These are phyloP conservation scores for Nyctereutes procyonoides DNA, from an alignment of 2,113 vertebrate species.

Conservation along the genomic window DNA sequence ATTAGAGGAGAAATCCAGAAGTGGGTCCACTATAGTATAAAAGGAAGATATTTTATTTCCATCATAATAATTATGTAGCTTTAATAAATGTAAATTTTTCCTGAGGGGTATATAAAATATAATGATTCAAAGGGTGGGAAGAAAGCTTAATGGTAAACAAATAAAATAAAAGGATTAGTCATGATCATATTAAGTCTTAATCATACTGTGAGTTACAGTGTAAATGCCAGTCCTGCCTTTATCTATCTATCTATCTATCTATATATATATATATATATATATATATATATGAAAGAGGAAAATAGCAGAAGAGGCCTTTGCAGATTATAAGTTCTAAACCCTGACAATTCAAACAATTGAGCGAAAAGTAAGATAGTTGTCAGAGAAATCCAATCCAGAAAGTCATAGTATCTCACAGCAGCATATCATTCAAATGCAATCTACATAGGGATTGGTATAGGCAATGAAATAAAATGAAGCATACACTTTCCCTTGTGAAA, in stretches of 20 bases:
- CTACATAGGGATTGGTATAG: constrained; percentile 62
- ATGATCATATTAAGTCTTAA: neutral
- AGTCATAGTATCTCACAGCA: constrained; percentile 69
- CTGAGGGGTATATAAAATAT: neutral
- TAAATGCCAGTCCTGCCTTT: neutral
- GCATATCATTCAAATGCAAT: constrained; percentile 76
- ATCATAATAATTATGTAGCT: neutral
- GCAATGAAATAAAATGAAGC: constrained; percentile 78
- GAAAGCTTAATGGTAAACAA: neutral
- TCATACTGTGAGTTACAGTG: neutral
- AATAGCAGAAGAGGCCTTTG: neutral
- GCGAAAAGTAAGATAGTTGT: constrained; percentile 65
- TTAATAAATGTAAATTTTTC: constrained; percentile 46
- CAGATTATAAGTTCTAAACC: constrained; percentile 69
- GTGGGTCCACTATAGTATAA: neutral
- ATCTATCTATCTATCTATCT: neutral
- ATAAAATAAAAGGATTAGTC: neutral
- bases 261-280: no score
- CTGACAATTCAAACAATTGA: constrained; percentile 56
- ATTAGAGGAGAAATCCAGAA: neutral
- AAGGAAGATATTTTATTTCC: neutral
- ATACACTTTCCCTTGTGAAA: constrained; percentile 67
- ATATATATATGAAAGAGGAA: no score
- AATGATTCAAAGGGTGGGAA: neutral
- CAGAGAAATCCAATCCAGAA: constrained; percentile 75